Base-by-base conservation (phyloP, 2,888 invertebrate species). In the Gymnosoma rotundatum region DNA sequence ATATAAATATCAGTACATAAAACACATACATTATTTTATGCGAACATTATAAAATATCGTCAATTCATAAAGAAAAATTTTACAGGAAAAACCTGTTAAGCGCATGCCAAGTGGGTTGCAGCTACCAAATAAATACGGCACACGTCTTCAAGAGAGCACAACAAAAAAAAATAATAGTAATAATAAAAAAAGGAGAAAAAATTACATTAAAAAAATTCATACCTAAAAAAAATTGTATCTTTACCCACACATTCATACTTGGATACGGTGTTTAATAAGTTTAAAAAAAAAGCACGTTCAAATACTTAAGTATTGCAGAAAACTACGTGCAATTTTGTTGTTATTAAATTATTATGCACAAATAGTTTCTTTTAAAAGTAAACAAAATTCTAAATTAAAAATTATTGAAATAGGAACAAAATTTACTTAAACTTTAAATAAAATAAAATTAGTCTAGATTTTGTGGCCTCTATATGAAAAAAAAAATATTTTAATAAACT, bases 31-130 rank as follows among this genome's bases (percentile, higher is more conserved):
- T 25, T 18, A 3, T 5, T 21, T 32, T 48, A 54, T 16, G 21
- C 21, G 72, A 66, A 72, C 52, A 64, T 72, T 54, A 60, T 73
- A 61, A 73, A 76, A 78, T 72, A 48, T 25, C 66, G 78, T 72
- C 72, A 54, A 80, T 72, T 67, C 54, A 61, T 20, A 61, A 72
- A 63, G 52, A 66, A 60, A 72, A 61, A 32, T 20, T 63, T 50
- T 58, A 63, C 74, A 70, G 67, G 74, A 54, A 74, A 82, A 87
- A 86, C 87, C 85, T 83, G 87, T 87, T 87, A 69, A 73, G 85
- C 86, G 86, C 86, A 86, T 82, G 83, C 78, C 83, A 83, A 74
- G 83, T 83, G 83, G 83, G 83, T 50, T 76, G 76, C 25, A 63
- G 67, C 76, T 80, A 83, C 76, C 76, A 73, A 83, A 80, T 75